phyloP scores from a whole-genome alignment of 2,888 invertebrate genomes.

The Tetanocera ferruginea region DNA sequence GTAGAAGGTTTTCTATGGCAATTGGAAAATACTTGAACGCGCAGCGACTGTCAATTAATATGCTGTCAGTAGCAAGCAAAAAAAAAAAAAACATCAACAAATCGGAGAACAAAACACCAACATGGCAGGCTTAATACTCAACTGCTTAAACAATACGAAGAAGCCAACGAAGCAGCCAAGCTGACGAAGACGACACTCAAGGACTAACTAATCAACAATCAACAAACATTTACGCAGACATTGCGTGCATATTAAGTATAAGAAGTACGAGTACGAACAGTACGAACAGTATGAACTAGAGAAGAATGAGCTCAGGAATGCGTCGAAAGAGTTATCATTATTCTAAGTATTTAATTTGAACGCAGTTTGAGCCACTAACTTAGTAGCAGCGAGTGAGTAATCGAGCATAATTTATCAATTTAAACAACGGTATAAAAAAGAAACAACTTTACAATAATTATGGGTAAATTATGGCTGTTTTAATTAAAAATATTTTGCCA shows the following conservation, averaged over 20 bases:
- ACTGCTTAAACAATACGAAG: background rate
- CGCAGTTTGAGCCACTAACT: background rate
- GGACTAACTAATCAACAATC: constrained; percentile 36
- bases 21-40: constrained; percentile 35
- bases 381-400: background rate
- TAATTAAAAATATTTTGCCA: no score
- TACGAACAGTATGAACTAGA: background rate
- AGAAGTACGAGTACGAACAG: background rate
- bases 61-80: constrained; percentile 5
- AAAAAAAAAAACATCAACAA: background rate
- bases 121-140: background rate
- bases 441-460: no score
- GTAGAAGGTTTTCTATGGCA: background rate
- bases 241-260: constrained; percentile 28
- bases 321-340: background rate
- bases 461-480: no score
- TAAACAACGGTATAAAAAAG: no score
- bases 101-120: background rate
- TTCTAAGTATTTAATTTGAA: background rate
- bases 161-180: background rate
- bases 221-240: constrained; percentile 30
- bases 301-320: no score
- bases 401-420: background rate
- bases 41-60: constrained; percentile 31
- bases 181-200: background rate